Evolutionary conservation across 2,888 invertebrate genomes (phyloP).

Genomic region (Lasioglossum oenotherae): DNA sequence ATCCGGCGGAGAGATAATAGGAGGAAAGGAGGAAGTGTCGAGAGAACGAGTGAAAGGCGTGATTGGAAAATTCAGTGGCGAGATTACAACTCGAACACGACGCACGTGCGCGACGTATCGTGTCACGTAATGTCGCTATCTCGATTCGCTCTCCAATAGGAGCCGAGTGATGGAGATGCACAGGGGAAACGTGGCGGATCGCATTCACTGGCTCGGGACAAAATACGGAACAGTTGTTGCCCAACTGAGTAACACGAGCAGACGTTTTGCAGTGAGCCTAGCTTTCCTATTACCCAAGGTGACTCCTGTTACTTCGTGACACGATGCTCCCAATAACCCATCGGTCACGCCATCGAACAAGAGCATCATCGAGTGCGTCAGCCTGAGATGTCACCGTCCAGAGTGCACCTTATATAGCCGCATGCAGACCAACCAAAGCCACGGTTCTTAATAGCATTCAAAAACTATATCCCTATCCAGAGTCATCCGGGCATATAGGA

Average conservation of each 20-base stretch:
- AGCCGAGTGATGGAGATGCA: constrained; percentile 15
- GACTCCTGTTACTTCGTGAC: not conserved
- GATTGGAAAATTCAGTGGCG: constrained; percentile 64
- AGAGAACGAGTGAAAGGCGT: constrained; percentile 62
- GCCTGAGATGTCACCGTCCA: not conserved
- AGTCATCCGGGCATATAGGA: too few species aligned
- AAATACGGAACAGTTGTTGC: constrained; percentile 16
- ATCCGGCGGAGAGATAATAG: constrained; percentile 33
- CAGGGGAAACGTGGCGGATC: constrained; percentile 28
- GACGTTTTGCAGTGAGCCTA: not conserved
- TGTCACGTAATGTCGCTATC: constrained; percentile 58
- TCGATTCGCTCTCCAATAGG: constrained; percentile 38
- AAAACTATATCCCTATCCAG: too few species aligned
- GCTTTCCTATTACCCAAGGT: not conserved
- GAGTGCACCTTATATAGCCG: not conserved
- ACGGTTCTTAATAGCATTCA: too few species aligned
- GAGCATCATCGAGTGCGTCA: not conserved
- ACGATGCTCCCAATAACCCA: not conserved
- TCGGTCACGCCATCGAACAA: not conserved
- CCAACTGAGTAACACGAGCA: not conserved
- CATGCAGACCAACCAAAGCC: too few species aligned
- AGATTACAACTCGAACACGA: constrained; percentile 51
- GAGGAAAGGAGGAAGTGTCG: constrained; percentile 63
- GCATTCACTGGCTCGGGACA: constrained; percentile 3
- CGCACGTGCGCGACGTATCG: constrained; percentile 53